Base-by-base conservation (phyloP, 2,113 vertebrate genomes). In the Pantherophis guttatus region DNA sequence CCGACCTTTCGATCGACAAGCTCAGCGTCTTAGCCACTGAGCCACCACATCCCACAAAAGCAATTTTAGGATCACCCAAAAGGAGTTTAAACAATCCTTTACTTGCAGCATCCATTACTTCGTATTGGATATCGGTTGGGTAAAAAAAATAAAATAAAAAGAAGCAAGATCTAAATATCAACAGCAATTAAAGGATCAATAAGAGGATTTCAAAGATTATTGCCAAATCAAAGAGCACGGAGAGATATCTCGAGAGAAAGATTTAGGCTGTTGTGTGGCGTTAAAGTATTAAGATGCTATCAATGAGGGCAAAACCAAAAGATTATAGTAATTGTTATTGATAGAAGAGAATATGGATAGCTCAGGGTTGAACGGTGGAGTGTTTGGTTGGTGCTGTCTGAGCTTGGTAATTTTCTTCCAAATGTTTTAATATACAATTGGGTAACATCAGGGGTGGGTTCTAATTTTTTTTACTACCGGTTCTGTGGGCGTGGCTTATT, bases 271-370 rank as follows among this genome's bases (percentile, higher is more conserved):
- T 96, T 95, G 94, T 90, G 65, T 96, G 94, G 95, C 96, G 96
- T 96, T 96, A 44, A 97, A 97, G 97, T 94, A 95, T 97, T 95
- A 97, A 92, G 93, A 96, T 96, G 96, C 98, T 97, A 97, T 93
- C 93, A 95, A 96, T 0, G 21, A 57, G 33, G 62, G 93, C 93
- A 95, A 86, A 96, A 96, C 96, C 95, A 59, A 44, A 91, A 91
- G 96, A 91, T 87, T 94, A 91, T 93, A 62, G 92, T 24, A 81
- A 88, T 91, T 94, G 89, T 93, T 93, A 95, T 90, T 29, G 26
- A 29, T 12, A 29, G 11, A 65, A 65, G 62, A 65, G 62, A 65
- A 29, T 13, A 29, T 29, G 4, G 9, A 12, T 13, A 65, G 58
- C 62, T 65, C 1, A 65, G 62, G 11, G 10, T 12, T 65, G 59